Evolutionary conservation across 2,888 invertebrate species (phyloP), one percentile per base, ranked within the genome.

Genomic region (Scaptomyza flava): DNA sequence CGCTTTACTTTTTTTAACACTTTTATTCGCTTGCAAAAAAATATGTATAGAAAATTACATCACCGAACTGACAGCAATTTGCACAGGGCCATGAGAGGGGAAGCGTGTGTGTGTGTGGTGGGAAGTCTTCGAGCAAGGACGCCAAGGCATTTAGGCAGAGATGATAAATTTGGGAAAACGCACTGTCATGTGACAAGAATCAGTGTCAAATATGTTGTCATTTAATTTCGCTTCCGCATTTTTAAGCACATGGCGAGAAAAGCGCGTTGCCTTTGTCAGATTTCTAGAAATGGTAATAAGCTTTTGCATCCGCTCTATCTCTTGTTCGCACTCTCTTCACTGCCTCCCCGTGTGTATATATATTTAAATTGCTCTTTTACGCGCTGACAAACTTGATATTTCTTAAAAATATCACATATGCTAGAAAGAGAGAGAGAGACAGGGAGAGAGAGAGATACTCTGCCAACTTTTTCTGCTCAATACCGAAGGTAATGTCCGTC

Each of bases 131-230:
- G 33, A 20, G 20, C 3, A n/a, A 1, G 20, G 9, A 14, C n/a
- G n/a, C 14, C 47, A 46, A 33, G 63, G 65, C 84, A 78, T 76
- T 88, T 87, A 87, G 86, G 69, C 72, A 66, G 68, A 53, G 74
- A 77, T 87, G 88, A 83, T 83, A 87, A 83, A 87, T 87, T 86
- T 88, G 75, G 75, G 78, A 72, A 36, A 82, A 83, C 86, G 64
- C 71, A 66, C 71, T 84, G 89, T 84, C 79, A 59, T 72, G 70
- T 84, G 89, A 84, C 84, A 84, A 84, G 84, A 84, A 84, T 89
- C 84, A 84, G 84, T 84, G 84, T 84, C 84, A 84, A 84, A 84
- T 89, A 84, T 89, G 89, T 89, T 84, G 84, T 84, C 84, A 84
- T 84, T 89, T 84, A 89, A 84, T 84, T 84, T 84, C 85, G 86